Evolutionary conservation across 1,140 invertebrate genomes (phyloP).

Genomic region (Carposina sasakii): DNA sequence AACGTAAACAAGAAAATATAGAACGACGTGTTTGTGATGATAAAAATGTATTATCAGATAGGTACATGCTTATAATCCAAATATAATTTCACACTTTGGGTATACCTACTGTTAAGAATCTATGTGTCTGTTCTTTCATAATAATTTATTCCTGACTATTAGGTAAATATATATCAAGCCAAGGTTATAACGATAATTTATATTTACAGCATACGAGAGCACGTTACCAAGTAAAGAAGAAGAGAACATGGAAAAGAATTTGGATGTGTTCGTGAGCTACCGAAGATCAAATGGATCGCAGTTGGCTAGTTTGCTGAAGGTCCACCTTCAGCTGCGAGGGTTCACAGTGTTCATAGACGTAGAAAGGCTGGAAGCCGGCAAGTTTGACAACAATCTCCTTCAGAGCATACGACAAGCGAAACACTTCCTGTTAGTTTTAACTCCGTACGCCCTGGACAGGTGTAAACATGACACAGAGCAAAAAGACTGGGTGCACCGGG

Average conservation of each 20-base stretch:
- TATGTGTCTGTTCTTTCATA: no score
- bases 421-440: conserved; percentile 97
- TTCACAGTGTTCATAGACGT: conserved; percentile 97
- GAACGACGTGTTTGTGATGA: no score
- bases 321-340: conserved; percentile 95
- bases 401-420: conserved; percentile 97
- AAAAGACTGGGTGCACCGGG: conserved; percentile 99
- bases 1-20: no score
- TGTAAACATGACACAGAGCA: conserved; percentile 93
- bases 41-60: no score
- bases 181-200: no score
- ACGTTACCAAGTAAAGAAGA: conserved; percentile 77
- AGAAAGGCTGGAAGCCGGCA: conserved; percentile 95
- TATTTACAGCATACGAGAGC: conserved; percentile 73
- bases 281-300: conserved; percentile 98
- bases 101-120: no score
- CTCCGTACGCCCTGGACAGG: conserved; percentile 94
- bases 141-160: no score
- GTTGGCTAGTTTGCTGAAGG: conserved; percentile 92
- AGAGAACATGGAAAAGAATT: conserved; percentile 86
- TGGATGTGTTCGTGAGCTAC: conserved; percentile 99
- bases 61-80: no score
- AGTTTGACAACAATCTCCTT: conserved; percentile 98
- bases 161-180: no score
- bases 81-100: no score